Percentiles rank a stretch among this genome's conserved stretches.
These are phyloP conservation scores for Clarias magur DNA, from an alignment of 2,113 vertebrate species.

Conservation along the genomic window DNA sequence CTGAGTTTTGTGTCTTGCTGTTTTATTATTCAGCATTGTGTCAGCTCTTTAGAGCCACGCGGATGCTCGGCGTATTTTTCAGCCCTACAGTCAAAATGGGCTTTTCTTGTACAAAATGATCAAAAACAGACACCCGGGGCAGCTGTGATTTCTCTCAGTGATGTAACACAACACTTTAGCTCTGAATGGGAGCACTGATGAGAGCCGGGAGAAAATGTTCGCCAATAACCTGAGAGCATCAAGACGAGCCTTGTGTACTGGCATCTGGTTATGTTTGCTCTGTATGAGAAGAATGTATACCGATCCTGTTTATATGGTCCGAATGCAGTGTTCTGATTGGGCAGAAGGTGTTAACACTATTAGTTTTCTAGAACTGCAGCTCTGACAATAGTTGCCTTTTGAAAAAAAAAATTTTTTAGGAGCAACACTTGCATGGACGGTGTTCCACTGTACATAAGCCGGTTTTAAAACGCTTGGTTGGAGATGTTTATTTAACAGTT, in stretches of 20 bases:
- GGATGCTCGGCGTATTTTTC: conserved; percentile 53
- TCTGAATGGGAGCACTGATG: neutral
- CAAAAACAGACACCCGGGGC: conserved; percentile 21
- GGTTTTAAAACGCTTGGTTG: neutral
- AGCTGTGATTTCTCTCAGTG: conserved; percentile 30
- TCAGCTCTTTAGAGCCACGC: conserved; percentile 54
- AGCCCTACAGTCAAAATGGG: conserved; percentile 67
- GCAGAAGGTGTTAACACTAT: neutral
- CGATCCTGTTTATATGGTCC: neutral
- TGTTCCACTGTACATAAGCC: neutral
- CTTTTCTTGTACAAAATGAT: conserved; percentile 68
- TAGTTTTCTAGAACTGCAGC: neutral
- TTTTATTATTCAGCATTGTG: conserved; percentile 62
- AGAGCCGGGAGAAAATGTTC: conserved; percentile 6
- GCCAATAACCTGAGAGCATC: neutral
- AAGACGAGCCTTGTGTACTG: neutral
- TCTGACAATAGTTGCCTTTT: neutral
- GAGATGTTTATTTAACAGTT: neutral
- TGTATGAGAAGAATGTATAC: neutral
- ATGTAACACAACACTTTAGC: conserved; percentile 24
- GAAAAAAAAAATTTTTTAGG: neutral
- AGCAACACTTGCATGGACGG: neutral
- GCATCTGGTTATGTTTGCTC: neutral
- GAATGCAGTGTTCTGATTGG: neutral
- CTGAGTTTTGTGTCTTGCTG: conserved; percentile 31